Percentiles rank a stretch among this genome's conserved stretches.
Conservation (phyloP, 2,888 invertebrate species). For the Nezara viridula region DNA sequence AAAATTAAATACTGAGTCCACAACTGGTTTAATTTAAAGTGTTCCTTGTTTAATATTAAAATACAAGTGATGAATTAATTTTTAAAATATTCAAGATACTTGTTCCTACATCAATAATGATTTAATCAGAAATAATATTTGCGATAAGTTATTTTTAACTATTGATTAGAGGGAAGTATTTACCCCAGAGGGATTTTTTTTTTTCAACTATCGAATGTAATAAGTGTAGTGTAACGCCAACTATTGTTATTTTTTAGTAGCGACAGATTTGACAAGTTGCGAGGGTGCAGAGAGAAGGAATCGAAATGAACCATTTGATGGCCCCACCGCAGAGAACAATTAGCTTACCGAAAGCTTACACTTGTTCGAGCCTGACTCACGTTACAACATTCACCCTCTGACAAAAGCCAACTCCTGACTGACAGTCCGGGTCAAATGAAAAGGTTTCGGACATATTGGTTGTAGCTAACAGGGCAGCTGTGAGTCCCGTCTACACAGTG, state of each 20-base stretch:
- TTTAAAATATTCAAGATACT: no score
- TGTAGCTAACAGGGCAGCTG: slow-evolving; percentile 38
- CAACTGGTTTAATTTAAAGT: no score
- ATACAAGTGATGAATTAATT: no score
- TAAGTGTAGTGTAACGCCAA: not conserved
- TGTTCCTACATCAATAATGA: no score
- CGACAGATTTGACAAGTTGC: slow-evolving; percentile 26
- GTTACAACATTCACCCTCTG: slow-evolving; percentile 33
- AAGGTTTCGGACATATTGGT: slow-evolving; percentile 57
- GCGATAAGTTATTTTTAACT: no score
- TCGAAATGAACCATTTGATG: slow-evolving; percentile 2
- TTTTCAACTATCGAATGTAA: not conserved
- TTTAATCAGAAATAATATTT: no score
- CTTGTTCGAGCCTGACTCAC: slow-evolving; percentile 52
- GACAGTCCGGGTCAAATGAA: slow-evolving; percentile 45
- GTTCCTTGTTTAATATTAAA: no score
- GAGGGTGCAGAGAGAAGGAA: slow-evolving; percentile 8
- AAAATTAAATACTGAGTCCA: no score
- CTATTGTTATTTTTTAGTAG: not conserved
- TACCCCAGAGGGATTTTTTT: not conserved
- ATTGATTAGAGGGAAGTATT: no score
- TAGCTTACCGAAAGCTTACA: slow-evolving; percentile 19
- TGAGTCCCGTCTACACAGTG: not conserved
- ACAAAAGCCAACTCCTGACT: slow-evolving; percentile 24
- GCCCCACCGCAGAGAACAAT: slow-evolving; percentile 14